Base-by-base conservation (phyloP, 2,888 invertebrate species). In the Scaptodrosophila latifasciaeformis region DNA sequence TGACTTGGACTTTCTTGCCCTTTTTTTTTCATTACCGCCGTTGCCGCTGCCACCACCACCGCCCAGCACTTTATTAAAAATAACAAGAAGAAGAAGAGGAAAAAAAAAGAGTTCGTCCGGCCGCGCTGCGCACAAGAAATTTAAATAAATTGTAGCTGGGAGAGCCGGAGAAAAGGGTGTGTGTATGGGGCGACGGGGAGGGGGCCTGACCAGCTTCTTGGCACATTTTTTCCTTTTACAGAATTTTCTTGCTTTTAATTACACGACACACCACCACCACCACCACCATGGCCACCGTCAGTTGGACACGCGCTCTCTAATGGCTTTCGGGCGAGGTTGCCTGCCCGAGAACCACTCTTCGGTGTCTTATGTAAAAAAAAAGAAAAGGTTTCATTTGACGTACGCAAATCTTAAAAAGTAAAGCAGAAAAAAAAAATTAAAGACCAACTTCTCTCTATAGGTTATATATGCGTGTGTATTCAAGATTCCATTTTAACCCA, bases 21-120 rank as follows among this genome's bases (percentile, higher is more conserved):
- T 47, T 45, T 49, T 43, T 35, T 51, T 46, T 48, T 29, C 15
- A 27, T 15, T 29, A 29, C 37, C 13, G 10, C 37, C 37, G 13
- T 17, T 17, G 34, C 15, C n/a, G 15, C n/a, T 24, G 24, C 7
- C 3, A 3, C 17, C 37, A 15, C 15, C 49, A 12, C 37, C 53
- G 50, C 55, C 52, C 64, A 54, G 63, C 63, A 78, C 79, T 78
- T 71, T 78, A 75, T 78, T 78, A 75, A 71, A 75, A 71, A 55
- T 59, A 70, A 70, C 59, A 63, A 67, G 48, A 52, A 57, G 27
- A 59, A 54, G 44, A 53, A 59, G 34, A 44, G 34, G 35, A 5
- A 27, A 34, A 7, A 49, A 48, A 60, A 68, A 66, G 67, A 70
- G 74, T 77, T 70, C 17, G 19, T 45, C 31, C 21, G 31, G 40